Base-by-base conservation (phyloP, 2,888 invertebrate species). In the Biston betularia region DNA sequence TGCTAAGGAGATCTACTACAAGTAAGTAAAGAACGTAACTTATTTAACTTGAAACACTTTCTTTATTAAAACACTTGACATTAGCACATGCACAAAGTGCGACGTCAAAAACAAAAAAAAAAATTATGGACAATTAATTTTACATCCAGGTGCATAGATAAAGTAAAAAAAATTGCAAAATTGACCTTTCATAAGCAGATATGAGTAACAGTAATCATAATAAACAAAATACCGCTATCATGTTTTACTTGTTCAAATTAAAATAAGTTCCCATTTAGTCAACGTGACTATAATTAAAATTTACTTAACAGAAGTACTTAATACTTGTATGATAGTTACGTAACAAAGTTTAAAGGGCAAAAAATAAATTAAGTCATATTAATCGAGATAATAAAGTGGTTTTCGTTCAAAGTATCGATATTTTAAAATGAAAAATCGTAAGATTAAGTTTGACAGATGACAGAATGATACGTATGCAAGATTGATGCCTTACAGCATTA, bases 371-470 rank as follows among this genome's bases (percentile, higher is more conserved):
- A 76, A 38, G 58, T 78, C 10, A 86, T 87, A 82, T 83, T 85
- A 82, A 86, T 86, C 84, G 79, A 84, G 86, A 88, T 86, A 87
- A 87, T 82, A 78, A 83, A 83, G 82, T 85, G 74, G 79, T 79
- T 82, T 84, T 83, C 84, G 53, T 66, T 40, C 33, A 67, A 71
- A 61, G 53, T 48, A 15, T 50, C 59, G 53, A 66, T 66, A 58
- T 50, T 34, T 65, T 12, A 61, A 50, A 38, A 7, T 7, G 44
- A 54, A 54, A 34, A 48, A 24, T 44, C 44, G 46, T 60, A 61
- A 76, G 79, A 85, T 85, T 82, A 82, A 77, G 73, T 66, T 66
- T 79, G 62, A 63, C 66, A 61, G 42, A 79, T 85, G 89, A 89
- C 87, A 86, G 87, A 38, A 38, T 8, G 38, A 89, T 84, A 86